These are phyloP conservation scores for Melanotaenia pygmaea DNA, from an alignment of 2,797 vertebrate genomes.

Conservation along the genomic window DNA sequence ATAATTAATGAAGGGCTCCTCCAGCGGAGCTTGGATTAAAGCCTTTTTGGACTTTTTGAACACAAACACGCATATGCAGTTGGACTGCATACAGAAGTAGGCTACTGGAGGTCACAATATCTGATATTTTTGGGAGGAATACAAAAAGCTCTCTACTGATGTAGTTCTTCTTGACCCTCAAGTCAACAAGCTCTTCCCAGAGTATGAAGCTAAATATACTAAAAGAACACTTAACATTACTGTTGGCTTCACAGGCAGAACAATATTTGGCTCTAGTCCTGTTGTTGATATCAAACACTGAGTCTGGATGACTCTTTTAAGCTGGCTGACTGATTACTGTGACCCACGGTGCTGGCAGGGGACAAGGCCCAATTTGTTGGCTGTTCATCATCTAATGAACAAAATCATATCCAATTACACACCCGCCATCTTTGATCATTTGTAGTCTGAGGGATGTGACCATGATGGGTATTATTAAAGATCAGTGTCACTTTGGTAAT, in stretches of 20 bases:
- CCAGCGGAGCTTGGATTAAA: slow-evolving; percentile 32
- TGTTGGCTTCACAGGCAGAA: slow-evolving; percentile 19
- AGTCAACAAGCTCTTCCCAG: slow-evolving; percentile 36
- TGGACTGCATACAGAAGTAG: slow-evolving; percentile 8
- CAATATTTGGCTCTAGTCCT: slow-evolving; percentile 20
- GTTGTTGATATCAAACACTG: slow-evolving; percentile 37
- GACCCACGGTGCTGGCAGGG: slow-evolving; percentile 63
- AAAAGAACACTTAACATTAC: slow-evolving; percentile 24
- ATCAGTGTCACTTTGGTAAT: slow-evolving; percentile 60
- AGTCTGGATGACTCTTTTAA: slow-evolving; percentile 51
- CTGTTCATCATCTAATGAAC: slow-evolving; percentile 73
- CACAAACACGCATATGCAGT: neutral
- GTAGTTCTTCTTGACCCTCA: slow-evolving; percentile 25
- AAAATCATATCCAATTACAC: slow-evolving; percentile 77
- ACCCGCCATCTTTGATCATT: slow-evolving; percentile 67
- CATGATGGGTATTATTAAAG: slow-evolving; percentile 61
- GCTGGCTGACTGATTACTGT: slow-evolving; percentile 58
- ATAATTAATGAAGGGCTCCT: slow-evolving; percentile 57
- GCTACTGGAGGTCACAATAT: slow-evolving; percentile 26
- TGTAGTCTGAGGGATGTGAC: slow-evolving; percentile 59
- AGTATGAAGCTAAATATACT: slow-evolving; percentile 43
- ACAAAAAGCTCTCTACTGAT: slow-evolving; percentile 27
- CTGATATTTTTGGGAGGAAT: slow-evolving; percentile 23
- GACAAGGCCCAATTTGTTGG: slow-evolving; percentile 75
- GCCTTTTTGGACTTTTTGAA: slow-evolving; percentile 22